A percentile compares a stretch with the other conserved stretches of the same genome.
Conservation (phyloP, 2,113 vertebrate genomes). For the Chunga burmeisteri region DNA sequence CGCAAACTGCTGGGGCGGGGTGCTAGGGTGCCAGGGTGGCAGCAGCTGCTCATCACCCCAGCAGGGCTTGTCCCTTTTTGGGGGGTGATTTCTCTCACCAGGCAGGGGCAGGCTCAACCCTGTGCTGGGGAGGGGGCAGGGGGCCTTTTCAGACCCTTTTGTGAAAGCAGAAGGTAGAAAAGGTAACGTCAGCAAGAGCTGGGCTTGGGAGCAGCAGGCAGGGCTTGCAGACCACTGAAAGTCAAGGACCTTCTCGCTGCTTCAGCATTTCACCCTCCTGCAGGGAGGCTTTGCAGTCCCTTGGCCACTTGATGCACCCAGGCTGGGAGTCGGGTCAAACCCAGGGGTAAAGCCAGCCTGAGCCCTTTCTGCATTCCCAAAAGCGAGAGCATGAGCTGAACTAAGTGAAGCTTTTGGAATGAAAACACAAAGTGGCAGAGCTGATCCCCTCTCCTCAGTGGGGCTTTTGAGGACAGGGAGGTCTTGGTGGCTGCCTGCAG, state of each 20-base stretch:
- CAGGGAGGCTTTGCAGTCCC: background rate
- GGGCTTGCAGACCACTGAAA: background rate
- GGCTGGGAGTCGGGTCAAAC: background rate
- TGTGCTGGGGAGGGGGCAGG: background rate
- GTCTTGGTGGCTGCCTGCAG: background rate
- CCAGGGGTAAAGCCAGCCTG: background rate
- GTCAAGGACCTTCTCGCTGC: background rate
- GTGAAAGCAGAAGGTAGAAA: background rate
- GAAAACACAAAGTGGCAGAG: background rate
- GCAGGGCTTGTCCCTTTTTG: background rate
- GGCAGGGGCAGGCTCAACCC: background rate
- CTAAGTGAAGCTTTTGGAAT: background rate
- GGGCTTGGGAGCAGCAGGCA: background rate
- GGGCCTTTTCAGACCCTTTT: background rate
- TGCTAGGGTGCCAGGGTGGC: background rate
- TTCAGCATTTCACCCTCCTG: background rate
- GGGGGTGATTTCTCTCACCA: background rate
- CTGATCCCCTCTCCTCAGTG: background rate
- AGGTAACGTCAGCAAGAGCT: background rate
- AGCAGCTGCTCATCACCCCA: rapidly evolving
- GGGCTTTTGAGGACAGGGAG: background rate
- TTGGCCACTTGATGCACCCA: background rate
- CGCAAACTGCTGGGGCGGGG: background rate
- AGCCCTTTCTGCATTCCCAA: background rate
- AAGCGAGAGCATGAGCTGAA: background rate